These are phyloP conservation scores for Gonocerus acuteangulatus DNA, from an alignment of 2,888 invertebrate species.

Conservation along the genomic window DNA sequence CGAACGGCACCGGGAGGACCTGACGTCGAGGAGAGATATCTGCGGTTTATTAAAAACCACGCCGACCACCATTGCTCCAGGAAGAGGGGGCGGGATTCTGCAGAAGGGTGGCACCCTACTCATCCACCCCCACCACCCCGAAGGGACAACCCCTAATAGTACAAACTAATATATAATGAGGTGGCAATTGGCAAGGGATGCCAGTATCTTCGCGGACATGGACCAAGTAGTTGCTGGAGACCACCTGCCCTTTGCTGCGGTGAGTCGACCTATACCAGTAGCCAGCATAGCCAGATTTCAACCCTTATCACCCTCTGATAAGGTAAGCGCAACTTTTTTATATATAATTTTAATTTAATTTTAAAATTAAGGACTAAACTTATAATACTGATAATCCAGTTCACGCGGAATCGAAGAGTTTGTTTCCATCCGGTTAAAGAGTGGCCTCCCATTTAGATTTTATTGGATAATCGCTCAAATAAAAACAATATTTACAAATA, in stretches of 20 bases:
- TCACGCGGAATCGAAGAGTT: no score
- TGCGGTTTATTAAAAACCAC: not conserved
- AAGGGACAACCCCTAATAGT: conserved; percentile 27
- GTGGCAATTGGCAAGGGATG: conserved; percentile 32
- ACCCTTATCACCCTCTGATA: not conserved
- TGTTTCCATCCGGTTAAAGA: no score
- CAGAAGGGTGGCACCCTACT: conserved; percentile 14
- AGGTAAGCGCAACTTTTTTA: not conserved
- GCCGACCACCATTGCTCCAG: conserved; percentile 6
- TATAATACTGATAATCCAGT: no score
- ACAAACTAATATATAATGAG: conserved; percentile 39
- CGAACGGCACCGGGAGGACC: not conserved
- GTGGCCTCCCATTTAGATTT: no score
- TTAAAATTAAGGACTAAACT: no score
- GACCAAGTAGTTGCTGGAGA: conserved; percentile 26
- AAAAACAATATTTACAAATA: no score
- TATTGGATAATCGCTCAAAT: no score
- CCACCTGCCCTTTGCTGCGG: conserved; percentile 23
- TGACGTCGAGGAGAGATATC: not conserved
- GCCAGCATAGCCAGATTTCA: not conserved
- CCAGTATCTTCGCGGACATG: conserved; percentile 11
- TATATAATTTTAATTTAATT: not conserved
- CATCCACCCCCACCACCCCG: conserved; percentile 13
- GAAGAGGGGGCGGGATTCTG: conserved; percentile 19
- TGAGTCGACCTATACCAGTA: conserved; percentile 1